Percentiles rank a stretch among this genome's conserved stretches.
Conservation (phyloP, 1,140 invertebrate species). For the Antheraea pernyi region DNA sequence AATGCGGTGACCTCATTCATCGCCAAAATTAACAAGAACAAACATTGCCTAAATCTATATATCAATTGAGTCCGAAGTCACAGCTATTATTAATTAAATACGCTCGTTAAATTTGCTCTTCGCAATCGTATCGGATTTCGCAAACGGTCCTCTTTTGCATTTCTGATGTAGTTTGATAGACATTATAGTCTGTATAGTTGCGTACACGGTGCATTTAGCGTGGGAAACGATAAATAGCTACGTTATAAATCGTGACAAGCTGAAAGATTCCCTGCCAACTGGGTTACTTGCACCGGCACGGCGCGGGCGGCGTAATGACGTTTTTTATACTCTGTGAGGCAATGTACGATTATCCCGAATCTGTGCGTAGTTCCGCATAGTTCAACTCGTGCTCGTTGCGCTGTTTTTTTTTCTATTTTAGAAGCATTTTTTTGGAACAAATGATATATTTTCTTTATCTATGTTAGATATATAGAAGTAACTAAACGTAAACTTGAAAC, state of each 20-base stretch:
- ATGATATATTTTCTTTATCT: too few relatives aligned
- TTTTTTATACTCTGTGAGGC: not conserved
- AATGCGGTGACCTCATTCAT: not conserved
- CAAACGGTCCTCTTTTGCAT: not conserved
- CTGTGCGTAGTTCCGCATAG: not conserved
- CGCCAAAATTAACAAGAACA: not conserved
- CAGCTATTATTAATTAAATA: not conserved
- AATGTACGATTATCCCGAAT: slow-evolving; percentile 2
- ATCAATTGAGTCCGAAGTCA: not conserved
- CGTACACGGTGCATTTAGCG: not conserved
- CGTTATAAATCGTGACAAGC: slow-evolving; percentile 1
- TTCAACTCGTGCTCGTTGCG: not conserved
- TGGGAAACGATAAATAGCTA: not conserved
- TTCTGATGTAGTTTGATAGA: not conserved
- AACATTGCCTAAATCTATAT: not conserved
- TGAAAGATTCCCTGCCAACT: not conserved
- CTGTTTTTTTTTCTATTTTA: not conserved
- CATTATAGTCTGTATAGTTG: not conserved
- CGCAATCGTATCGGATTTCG: not conserved
- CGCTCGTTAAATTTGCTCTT: not conserved
- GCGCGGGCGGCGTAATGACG: not conserved
- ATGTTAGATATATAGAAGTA: too few relatives aligned
- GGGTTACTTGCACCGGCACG: not conserved
- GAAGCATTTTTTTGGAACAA: not conserved
- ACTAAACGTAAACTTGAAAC: too few relatives aligned